Evolutionary conservation across 1,140 invertebrate species (phyloP).

Genomic region (Anastrepha obliqua): DNA sequence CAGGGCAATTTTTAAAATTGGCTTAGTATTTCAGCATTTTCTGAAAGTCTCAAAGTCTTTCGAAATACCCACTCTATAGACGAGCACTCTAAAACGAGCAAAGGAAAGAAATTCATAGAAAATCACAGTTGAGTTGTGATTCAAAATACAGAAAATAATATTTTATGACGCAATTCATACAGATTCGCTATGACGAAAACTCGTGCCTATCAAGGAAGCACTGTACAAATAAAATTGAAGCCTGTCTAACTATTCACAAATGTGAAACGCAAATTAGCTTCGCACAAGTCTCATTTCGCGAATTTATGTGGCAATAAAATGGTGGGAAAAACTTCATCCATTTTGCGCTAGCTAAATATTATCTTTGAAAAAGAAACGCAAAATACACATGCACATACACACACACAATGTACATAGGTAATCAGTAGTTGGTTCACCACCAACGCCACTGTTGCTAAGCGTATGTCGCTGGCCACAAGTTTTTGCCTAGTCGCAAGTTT

Average conservation of each 20-base stretch:
- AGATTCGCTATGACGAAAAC: too few species aligned
- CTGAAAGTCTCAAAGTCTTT: too few species aligned
- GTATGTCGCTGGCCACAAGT: not conserved
- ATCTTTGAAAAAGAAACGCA: not conserved
- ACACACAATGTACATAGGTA: not conserved
- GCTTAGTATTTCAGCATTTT: too few species aligned
- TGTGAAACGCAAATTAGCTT: constrained; percentile 29
- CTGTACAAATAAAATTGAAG: not conserved
- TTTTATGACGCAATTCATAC: too few species aligned
- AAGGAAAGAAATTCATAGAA: too few species aligned
- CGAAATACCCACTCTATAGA: too few species aligned
- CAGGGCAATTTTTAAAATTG: too few species aligned
- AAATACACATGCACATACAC: not conserved
- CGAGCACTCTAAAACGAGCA: too few species aligned
- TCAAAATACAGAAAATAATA: too few species aligned
- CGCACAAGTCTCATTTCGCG: constrained; percentile 27
- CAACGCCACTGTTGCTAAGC: constrained; percentile 44
- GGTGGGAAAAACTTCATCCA: constrained; percentile 36
- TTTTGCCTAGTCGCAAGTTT: constrained; percentile 15
- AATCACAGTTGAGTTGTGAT: too few species aligned
- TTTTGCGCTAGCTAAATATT: not conserved
- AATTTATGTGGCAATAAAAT: constrained; percentile 32
- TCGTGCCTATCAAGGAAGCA: not conserved
- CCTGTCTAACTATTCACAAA: not conserved
- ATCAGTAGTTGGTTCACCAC: not conserved